phyloP scores from a whole-genome alignment of 2,797 vertebrate species.

The Eidolon dupreanum region DNA sequence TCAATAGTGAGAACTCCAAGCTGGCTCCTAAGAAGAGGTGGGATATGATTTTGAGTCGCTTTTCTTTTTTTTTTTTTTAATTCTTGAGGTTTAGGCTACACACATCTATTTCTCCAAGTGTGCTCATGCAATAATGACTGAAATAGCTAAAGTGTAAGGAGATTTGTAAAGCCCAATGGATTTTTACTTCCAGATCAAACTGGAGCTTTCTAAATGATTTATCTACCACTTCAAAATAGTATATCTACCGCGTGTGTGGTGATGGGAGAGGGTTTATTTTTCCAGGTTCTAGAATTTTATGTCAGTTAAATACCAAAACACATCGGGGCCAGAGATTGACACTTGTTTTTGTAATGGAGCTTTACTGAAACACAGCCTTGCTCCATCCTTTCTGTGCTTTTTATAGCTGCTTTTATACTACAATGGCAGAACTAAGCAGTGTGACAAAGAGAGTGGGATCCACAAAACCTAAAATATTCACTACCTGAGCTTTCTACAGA shows the following conservation, averaged over 20 bases:
- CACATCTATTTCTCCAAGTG: neutral
- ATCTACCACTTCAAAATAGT: neutral
- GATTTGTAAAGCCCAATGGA: neutral
- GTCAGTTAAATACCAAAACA: neutral
- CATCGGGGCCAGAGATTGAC: neutral
- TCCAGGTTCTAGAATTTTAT: neutral
- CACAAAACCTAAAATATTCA: neutral
- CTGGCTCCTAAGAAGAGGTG: neutral
- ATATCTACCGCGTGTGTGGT: neutral
- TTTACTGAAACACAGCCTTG: neutral
- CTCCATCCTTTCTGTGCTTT: fast-evolving
- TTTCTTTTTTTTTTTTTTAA: neutral
- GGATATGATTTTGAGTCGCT: neutral
- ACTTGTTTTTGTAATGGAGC: neutral
- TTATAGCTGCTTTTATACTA: neutral
- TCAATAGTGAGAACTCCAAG: neutral
- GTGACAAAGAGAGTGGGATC: neutral
- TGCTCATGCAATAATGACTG: neutral
- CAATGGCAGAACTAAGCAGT: neutral
- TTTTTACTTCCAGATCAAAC: neutral
- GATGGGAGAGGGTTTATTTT: neutral
- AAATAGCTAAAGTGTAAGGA: neutral
- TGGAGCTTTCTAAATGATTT: neutral
- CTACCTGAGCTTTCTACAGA: neutral
- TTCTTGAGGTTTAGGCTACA: neutral